A percentile compares a stretch with the other conserved stretches of the same genome.
Conservation (phyloP, 2,888 invertebrate species). For the Parnassius apollo region DNA sequence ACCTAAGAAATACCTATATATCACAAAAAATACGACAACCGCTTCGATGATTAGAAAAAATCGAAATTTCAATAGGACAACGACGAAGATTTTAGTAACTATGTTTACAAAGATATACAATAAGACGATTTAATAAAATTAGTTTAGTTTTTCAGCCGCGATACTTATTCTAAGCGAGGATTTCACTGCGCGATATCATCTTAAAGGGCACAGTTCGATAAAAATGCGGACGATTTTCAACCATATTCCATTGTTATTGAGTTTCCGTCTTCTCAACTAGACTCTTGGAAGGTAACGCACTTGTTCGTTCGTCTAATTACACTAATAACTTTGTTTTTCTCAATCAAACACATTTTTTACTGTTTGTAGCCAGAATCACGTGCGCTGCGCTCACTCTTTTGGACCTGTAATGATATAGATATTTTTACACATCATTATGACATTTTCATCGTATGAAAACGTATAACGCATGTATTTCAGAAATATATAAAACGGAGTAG, state of each 20-base stretch:
- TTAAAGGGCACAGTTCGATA: slow-evolving; percentile 70
- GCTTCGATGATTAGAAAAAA: slow-evolving; percentile 74
- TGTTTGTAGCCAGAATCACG: slow-evolving; percentile 58
- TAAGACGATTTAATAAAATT: slow-evolving; percentile 34
- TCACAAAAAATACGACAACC: slow-evolving; percentile 82
- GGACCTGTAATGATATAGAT: slow-evolving; percentile 54
- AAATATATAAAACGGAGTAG: slow-evolving; percentile 42
- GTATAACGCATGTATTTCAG: slow-evolving; percentile 42
- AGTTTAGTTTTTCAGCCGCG: slow-evolving; percentile 33
- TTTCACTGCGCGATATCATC: slow-evolving; percentile 62
- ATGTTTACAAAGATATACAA: slow-evolving; percentile 30
- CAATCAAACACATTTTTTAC: slow-evolving; percentile 76
- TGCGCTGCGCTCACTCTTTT: slow-evolving; percentile 45
- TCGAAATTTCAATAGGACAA: slow-evolving; percentile 66
- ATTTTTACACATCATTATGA: slow-evolving; percentile 52
- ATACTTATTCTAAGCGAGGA: slow-evolving; percentile 39
- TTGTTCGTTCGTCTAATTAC: slow-evolving; percentile 69
- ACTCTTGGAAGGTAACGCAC: slow-evolving; percentile 53
- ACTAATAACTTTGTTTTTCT: slow-evolving; percentile 53
- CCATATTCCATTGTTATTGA: slow-evolving; percentile 78
- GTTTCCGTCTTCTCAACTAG: slow-evolving; percentile 70
- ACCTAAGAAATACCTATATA: slow-evolving; percentile 46
- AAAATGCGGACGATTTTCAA: slow-evolving; percentile 52
- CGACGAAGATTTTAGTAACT: slow-evolving; percentile 42
- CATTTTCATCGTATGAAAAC: slow-evolving; percentile 41